Base-by-base conservation (phyloP, 2,113 vertebrate genomes). In the Corvus cornix region DNA sequence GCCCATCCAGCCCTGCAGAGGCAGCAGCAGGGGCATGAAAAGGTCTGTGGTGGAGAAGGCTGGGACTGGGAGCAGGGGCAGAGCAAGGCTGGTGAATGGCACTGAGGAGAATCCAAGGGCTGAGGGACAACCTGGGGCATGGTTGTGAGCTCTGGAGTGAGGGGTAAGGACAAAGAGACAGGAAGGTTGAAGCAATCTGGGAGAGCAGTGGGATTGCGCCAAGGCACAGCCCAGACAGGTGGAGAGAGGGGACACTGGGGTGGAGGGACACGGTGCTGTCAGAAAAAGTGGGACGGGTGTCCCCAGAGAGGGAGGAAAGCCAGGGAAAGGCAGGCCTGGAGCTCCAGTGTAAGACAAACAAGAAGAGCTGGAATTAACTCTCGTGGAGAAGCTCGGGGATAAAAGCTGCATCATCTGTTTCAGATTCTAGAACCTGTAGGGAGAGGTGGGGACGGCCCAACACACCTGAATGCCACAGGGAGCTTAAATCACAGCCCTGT, bases 361-460 rank as follows among this genome's bases (percentile, higher is more conserved):
- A 24, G n/a, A 22, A 46, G 39, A 66, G 53, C 0, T 31, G 52
- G 52, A 52, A 13, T 24, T 17, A 12, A 14, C 33, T 51, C 12
- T 17, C 11, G 62, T 55, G 67, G 62, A 63, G 28, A 67, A 37
- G 48, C 20, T 33, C 55, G 39, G 26, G 33, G 23, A 30, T 31
- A 30, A 41, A 70, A 53, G 22, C 37, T 85, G 16, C 1, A 4
- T 13, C 31, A 11, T 20, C 46, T 60, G 30, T 9, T 30, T 4
- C 1, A 30, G 26, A 8, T 13, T 10, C 31, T 30, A 0, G 2
- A 19, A 44, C 35, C 58, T 44, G 4, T 0, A 18, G 63, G 56
- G 53, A 76, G 68, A 52, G 49, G 23, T 27, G 18, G 33, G 28
- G 19, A 37, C 63, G 18, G 9, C 28, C 37, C 23, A 14, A 20